Evolutionary conservation across 2,888 invertebrate genomes (phyloP).

Genomic region (Penaeus monodon): DNA sequence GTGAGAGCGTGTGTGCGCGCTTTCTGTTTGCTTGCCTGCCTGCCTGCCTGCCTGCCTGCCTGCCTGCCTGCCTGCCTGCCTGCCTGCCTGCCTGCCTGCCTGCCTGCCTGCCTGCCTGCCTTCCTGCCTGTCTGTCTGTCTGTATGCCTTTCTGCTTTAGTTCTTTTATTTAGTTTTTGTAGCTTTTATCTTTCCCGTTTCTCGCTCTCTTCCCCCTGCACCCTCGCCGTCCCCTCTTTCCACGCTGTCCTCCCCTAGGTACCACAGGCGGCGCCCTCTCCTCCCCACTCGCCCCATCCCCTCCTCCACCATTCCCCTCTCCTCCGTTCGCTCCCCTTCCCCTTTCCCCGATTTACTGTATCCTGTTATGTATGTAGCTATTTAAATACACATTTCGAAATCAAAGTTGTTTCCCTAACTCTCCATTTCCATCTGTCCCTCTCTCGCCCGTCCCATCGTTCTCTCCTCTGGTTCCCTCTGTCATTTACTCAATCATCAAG

Average conservation of each 20-base stretch:
- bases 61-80: too few species aligned
- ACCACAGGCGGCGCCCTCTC: neutral
- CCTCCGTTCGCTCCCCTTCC: slow-evolving; percentile 7
- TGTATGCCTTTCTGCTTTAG: neutral
- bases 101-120: too few species aligned
- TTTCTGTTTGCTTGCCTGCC: too few species aligned
- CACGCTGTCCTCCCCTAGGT: neutral
- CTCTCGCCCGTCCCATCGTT: neutral
- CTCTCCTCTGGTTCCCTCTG: slow-evolving; percentile 8
- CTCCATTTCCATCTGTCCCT: neutral
- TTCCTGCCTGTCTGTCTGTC: neutral
- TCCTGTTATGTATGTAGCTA: slow-evolving; percentile 52
- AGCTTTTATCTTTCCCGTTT: neutral
- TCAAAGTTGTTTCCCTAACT: slow-evolving; percentile 30
- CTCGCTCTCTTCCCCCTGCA: neutral
- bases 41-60: too few species aligned
- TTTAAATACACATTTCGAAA: slow-evolving; percentile 55
- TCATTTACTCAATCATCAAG: slow-evolving; percentile 31
- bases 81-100: too few species aligned
- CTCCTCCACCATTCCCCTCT: slow-evolving; percentile 3
- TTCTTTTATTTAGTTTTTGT: neutral
- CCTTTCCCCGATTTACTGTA: slow-evolving; percentile 41
- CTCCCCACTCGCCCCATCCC: neutral
- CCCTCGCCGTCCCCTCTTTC: neutral
- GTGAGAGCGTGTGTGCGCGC: too few species aligned